Conservation (phyloP, 2,113 vertebrate species). For the Pollimyrus isidori region DNA sequence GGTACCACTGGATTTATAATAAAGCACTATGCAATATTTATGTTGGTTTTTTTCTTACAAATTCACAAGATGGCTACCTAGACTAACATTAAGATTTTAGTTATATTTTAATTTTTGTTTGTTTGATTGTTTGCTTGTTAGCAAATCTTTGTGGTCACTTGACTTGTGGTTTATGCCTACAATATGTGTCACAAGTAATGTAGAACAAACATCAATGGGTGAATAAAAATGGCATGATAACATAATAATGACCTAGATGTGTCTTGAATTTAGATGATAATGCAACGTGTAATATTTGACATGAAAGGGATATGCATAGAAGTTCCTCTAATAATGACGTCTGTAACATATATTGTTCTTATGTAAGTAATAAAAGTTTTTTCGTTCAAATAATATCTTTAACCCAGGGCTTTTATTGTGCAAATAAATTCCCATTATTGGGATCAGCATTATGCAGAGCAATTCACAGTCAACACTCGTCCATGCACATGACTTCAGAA, state of each 20-base stretch:
- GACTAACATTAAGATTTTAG: neutral
- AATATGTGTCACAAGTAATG: neutral
- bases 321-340: neutral
- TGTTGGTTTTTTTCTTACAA: neutral
- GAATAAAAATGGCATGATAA: neutral
- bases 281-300: neutral
- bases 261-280: neutral
- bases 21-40: neutral
- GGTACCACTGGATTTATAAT: neutral
- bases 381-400: neutral
- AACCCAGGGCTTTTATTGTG: neutral
- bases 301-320: neutral
- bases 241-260: neutral
- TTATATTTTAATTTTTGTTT: neutral
- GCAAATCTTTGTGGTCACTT: neutral
- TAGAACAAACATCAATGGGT: neutral
- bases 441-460: neutral
- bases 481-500: neutral
- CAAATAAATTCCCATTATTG: neutral
- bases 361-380: neutral
- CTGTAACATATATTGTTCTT: neutral
- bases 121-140: neutral
- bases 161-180: neutral
- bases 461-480: neutral
- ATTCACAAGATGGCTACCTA: neutral